Conservation (phyloP, 2,113 vertebrate species). For the Dipodomys ordii region DNA sequence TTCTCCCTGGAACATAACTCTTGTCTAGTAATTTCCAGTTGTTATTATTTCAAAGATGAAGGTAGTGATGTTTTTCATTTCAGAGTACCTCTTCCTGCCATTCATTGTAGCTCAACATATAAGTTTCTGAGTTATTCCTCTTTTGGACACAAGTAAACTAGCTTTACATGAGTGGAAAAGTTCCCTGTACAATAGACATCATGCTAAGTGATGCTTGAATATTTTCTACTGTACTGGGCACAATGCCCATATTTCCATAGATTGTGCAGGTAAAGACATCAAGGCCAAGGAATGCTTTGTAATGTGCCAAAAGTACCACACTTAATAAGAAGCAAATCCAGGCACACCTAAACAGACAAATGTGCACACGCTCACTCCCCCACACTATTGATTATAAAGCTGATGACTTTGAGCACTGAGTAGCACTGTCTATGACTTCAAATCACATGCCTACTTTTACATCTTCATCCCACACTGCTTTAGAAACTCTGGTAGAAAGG, state of each 20-base stretch:
- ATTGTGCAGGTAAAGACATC: neutral
- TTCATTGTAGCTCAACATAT: neutral
- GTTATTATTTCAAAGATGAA: neutral
- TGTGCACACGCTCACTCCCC: neutral
- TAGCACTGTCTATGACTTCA: neutral
- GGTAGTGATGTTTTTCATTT: neutral
- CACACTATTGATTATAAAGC: neutral
- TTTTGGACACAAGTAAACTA: neutral
- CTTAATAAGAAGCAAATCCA: neutral
- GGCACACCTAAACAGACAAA: neutral
- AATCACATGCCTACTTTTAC: neutral
- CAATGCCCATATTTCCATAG: neutral
- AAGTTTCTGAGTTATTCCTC: neutral
- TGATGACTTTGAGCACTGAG: fast-evolving
- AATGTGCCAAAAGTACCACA: neutral
- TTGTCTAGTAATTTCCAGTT: neutral
- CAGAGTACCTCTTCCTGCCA: neutral
- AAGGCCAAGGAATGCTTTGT: neutral
- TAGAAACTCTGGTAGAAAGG: neutral
- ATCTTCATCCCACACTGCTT: neutral
- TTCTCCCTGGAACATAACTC: neutral
- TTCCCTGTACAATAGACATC: neutral
- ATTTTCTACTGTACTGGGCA: neutral
- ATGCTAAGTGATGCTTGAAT: neutral
- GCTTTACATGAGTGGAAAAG: neutral